Evolutionary conservation across 2,113 vertebrate species (phyloP), one percentile per base, ranked within the genome.

Genomic region (Lota lota): DNA sequence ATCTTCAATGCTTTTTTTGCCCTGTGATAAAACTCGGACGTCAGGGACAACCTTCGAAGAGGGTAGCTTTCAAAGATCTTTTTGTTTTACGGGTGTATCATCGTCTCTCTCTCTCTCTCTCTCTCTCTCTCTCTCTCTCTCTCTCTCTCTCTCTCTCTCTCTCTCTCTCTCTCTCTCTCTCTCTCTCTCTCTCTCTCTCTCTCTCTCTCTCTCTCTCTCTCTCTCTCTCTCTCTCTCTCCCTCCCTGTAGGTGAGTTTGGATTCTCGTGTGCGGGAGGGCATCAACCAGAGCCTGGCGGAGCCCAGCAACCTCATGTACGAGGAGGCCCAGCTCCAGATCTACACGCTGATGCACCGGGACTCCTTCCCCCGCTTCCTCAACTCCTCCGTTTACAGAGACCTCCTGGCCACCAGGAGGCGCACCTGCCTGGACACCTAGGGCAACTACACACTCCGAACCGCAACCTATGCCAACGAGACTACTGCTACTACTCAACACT

Each of bases 321-420:
- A 98, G 17, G 97, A 98, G 0, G 97, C 97, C 0, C 97, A 98
- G 91, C 93, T 98, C 68, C 97, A 99, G 93, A 98, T 99, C 83
- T 99, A 99, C 93, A 98, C 95, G 2, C 94, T 99, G 74, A 99
- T 99, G 97, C 97, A 98, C 90, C 95, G 97, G 77, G 97, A 99
- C 93, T 98, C 97, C 78, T 99, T 93, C 75, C 97, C 97, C 18
- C 95, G 97, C 83, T 99, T 99, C 89, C 95, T 99, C 89, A 94
- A 94, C 94, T 99, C 97, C 77, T 91, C 94, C 60, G 83, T 96
- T 86, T 99, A 98, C 93, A 95, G 93, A 70, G 91, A 95, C 83
- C 94, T 99, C 83, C 91, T 96, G 88, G 95, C 94, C 82, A 93
- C 72, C 80, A 85, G 91, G 83, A 88, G 93, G 80, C 90, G 92